phyloP scores from a whole-genome alignment of 2,113 vertebrate species.

The Anthoscopus minutus region DNA sequence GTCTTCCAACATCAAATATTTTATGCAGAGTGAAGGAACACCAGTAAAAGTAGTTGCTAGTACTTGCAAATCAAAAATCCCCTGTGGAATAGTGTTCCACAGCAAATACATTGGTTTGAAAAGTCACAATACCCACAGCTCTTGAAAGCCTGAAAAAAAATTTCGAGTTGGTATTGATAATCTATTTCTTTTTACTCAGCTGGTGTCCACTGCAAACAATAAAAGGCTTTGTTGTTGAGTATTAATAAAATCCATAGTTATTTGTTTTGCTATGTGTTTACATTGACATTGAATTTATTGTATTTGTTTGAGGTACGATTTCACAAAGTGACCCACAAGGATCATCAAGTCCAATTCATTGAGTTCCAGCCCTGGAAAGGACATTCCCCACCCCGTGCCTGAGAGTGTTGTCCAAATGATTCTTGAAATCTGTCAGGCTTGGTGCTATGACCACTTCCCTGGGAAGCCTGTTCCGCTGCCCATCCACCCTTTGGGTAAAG shows the following conservation, averaged over 20 bases:
- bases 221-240: neutral
- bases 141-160: neutral
- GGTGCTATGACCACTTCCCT: neutral
- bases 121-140: neutral
- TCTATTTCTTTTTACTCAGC: neutral
- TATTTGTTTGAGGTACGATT: neutral
- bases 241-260: neutral
- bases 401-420: neutral
- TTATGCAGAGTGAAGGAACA: neutral
- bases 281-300: neutral
- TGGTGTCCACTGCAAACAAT: neutral
- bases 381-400: neutral
- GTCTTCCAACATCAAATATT: neutral
- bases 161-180: neutral
- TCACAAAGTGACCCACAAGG: accelerated
- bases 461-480: neutral
- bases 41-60: neutral
- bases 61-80: neutral
- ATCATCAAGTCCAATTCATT: neutral
- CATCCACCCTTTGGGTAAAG: neutral
- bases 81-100: neutral
- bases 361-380: neutral
- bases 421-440: neutral
- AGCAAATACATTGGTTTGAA: neutral
- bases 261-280: neutral